These are phyloP conservation scores for Andrena marginata DNA, from an alignment of 2,888 invertebrate species.

Conservation along the genomic window DNA sequence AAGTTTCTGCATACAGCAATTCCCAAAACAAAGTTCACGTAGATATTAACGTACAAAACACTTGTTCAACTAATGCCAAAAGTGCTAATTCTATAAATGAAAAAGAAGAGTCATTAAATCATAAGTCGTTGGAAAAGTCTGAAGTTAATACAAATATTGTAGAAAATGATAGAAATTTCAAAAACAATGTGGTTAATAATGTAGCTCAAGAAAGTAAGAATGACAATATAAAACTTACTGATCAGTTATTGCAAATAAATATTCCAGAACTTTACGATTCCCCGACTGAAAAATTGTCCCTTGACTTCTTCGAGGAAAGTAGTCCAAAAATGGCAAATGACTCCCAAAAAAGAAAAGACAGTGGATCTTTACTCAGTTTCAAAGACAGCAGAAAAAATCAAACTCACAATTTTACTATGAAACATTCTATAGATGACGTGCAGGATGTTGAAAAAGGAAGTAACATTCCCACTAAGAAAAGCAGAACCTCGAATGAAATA, in stretches of 20 bases:
- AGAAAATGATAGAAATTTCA: slow-evolving; percentile 6
- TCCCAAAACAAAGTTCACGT: slow-evolving; percentile 11
- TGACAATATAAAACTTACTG: slow-evolving; percentile 17
- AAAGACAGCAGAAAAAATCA: background rate
- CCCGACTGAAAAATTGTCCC: slow-evolving; percentile 9
- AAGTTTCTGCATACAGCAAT: background rate
- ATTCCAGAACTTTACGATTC: slow-evolving; percentile 20
- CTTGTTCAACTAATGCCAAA: background rate
- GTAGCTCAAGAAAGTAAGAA: background rate
- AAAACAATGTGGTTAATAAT: background rate
- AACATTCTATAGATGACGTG: background rate
- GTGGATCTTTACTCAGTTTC: slow-evolving; percentile 31
- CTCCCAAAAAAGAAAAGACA: slow-evolving; percentile 7
- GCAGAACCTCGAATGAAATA: slow-evolving; percentile 19
- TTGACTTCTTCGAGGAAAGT: slow-evolving; percentile 49
- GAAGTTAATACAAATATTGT: background rate
- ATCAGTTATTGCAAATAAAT: slow-evolving; percentile 37
- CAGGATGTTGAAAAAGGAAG: slow-evolving; percentile 1
- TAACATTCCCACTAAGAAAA: slow-evolving; percentile 34
- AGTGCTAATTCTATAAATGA: background rate
- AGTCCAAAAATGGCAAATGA: slow-evolving; percentile 35
- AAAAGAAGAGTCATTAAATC: background rate
- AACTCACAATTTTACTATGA: slow-evolving; percentile 29
- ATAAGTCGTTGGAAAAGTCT: background rate
- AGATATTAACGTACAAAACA: background rate